Evolutionary conservation across 2,797 vertebrate genomes (phyloP).

Genomic region (Scolopax rusticola): DNA sequence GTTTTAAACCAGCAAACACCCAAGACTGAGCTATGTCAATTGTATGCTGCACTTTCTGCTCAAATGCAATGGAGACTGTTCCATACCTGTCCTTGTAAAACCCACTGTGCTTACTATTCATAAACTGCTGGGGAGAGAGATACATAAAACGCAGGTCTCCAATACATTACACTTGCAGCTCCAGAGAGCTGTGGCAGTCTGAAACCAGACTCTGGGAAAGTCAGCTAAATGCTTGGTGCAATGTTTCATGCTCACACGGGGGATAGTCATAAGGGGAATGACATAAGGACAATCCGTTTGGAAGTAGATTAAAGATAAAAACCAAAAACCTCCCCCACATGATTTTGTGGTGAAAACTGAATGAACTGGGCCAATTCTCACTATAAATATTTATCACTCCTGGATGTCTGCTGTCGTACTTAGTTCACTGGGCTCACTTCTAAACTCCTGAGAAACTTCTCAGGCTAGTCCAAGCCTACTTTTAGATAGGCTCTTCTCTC

Average conservation of each 20-base stretch:
- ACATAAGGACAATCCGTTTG: not conserved
- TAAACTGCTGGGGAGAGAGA: conserved; percentile 42
- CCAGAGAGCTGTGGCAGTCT: not conserved
- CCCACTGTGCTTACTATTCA: conserved; percentile 66
- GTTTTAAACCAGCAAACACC: conserved; percentile 73
- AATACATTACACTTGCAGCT: not conserved
- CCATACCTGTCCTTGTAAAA: conserved; percentile 64
- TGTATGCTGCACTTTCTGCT: conserved; percentile 45
- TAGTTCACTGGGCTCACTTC: not conserved
- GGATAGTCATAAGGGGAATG: not conserved
- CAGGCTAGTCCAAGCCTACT: not conserved
- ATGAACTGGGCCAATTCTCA: not conserved
- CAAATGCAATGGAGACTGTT: not conserved
- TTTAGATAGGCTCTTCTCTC: not conserved
- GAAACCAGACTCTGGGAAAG: not conserved
- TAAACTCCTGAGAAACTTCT: not conserved
- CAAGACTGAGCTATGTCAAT: conserved; percentile 67
- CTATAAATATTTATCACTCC: not conserved
- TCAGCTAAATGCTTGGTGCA: not conserved
- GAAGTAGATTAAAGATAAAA: not conserved
- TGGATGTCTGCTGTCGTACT: not conserved
- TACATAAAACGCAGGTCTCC: not conserved
- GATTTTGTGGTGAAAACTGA: not conserved
- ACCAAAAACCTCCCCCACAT: not conserved
- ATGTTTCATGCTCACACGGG: accelerated